Percentiles rank a stretch among this genome's conserved stretches.
Conservation (phyloP, 2,113 vertebrate species). For the Corythornis madagascariensis region DNA sequence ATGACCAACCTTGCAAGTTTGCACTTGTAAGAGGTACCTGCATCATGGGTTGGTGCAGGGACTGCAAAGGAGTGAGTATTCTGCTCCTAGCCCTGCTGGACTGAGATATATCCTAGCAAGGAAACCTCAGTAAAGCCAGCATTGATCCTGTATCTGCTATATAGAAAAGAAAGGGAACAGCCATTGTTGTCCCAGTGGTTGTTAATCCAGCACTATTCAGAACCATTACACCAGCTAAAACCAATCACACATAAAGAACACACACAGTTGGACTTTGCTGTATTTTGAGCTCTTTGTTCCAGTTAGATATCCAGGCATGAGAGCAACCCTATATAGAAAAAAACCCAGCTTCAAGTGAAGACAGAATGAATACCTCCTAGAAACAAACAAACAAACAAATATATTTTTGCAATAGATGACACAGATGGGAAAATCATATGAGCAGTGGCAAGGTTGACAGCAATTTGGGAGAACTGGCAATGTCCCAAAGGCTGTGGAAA, state of each 20-base stretch:
- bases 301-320: not conserved
- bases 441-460: slow-evolving; percentile 17
- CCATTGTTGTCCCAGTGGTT: fast-evolving
- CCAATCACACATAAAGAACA: not conserved
- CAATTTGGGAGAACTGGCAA: slow-evolving; percentile 10
- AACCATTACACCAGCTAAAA: not conserved
- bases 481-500: slow-evolving; percentile 16
- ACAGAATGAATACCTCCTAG: not conserved
- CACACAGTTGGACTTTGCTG: not conserved
- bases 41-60: not conserved
- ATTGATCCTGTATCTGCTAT: not conserved
- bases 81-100: not conserved
- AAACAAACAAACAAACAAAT: not conserved
- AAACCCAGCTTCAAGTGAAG: not conserved
- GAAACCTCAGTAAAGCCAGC: not conserved
- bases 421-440: slow-evolving; percentile 15
- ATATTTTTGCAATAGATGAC: not conserved
- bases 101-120: not conserved
- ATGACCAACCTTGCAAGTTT: not conserved
- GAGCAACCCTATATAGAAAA: not conserved
- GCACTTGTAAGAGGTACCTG: not conserved
- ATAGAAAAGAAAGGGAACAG: not conserved
- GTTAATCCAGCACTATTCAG: not conserved
- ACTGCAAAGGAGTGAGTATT: fast-evolving
- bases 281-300: not conserved